Base-by-base conservation (phyloP, 2,888 invertebrate species). In the Drosophila mettleri region DNA sequence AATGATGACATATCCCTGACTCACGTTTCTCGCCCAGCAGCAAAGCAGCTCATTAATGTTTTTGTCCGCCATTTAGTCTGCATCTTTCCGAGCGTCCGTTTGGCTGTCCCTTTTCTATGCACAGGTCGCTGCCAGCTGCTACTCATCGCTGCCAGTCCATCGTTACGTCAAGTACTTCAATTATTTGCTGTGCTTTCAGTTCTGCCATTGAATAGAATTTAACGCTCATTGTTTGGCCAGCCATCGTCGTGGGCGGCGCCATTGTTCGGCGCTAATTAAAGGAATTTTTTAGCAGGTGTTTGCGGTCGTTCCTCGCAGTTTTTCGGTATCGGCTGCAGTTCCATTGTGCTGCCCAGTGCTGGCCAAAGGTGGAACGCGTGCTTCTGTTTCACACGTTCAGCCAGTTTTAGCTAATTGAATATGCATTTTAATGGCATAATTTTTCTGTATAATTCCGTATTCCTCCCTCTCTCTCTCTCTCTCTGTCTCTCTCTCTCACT, bases 241-340 rank as follows among this genome's bases (percentile, higher is more conserved):
- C 65, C 69, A 43, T 22, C 62, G 48, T 46, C 46, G 55, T 59
- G 58, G 67, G 45, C 59, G 63, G 52, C 58, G 38, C 78, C 62
- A 84, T 82, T 85, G 76, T 87, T 83, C 78, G 48, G 36, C 77
- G 88, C 88, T 83, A 83, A 83, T 83, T 83, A 83, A 83, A 77
- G 72, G 68, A 85, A 87, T 73, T 87, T 83, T 87, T 71, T 78
- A 82, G 85, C 87, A 82, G 81, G 78, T 82, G 81, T 74, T 86
- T 82, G 85, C 69, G 85, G 81, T 78, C 63, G 46, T 57, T 63
- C 3, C 16, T 20, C 51, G 29, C 45, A n/a, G 52, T 14, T 62
- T 46, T 61, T 39, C 12, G 61, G 22, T n/a, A 45, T 59, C 36
- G 45, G 22, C 45, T 31, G 31, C 24, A 18, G 18, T 31, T 20